phyloP scores from a whole-genome alignment of 2,888 invertebrate genomes.

The Epistrophe eligans region DNA sequence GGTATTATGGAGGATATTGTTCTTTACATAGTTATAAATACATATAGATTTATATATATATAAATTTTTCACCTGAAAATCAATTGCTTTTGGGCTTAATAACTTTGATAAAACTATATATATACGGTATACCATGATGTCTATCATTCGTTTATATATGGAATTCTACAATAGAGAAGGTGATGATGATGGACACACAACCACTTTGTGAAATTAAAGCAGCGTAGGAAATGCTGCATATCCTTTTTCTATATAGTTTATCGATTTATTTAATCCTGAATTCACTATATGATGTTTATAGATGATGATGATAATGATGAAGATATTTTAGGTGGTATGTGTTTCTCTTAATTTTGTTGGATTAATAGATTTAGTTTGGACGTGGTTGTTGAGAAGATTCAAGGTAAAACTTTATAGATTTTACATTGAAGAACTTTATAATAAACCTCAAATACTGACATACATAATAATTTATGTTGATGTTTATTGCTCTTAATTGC shows the following conservation, averaged over 20 bases:
- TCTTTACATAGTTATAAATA: background rate
- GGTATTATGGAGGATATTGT: background rate
- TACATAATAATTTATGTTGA: too few relatives aligned
- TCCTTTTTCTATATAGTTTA: slow-evolving; percentile 7
- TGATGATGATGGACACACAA: slow-evolving; percentile 8
- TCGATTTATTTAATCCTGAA: slow-evolving; percentile 16
- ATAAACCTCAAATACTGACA: too few relatives aligned
- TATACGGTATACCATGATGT: background rate
- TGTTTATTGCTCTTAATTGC: too few relatives aligned
- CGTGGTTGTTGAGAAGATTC: too few relatives aligned
- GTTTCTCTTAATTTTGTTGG: too few relatives aligned
- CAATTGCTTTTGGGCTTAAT: slow-evolving; percentile 20
- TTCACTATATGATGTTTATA: background rate
- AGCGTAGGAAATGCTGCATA: slow-evolving; percentile 12
- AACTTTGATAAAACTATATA: background rate
- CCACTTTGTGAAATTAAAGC: slow-evolving; percentile 11
- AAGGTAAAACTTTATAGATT: too few relatives aligned
- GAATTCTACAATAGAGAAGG: background rate
- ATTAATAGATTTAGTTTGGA: too few relatives aligned
- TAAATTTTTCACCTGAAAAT: slow-evolving; percentile 11
- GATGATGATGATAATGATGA: background rate
- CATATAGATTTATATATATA: background rate
- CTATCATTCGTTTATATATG: slow-evolving; percentile 13
- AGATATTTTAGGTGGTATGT: too few relatives aligned
- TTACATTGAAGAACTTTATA: too few relatives aligned